Evolutionary conservation across 2,888 invertebrate species (phyloP).

Genomic region (Erynnis tages): DNA sequence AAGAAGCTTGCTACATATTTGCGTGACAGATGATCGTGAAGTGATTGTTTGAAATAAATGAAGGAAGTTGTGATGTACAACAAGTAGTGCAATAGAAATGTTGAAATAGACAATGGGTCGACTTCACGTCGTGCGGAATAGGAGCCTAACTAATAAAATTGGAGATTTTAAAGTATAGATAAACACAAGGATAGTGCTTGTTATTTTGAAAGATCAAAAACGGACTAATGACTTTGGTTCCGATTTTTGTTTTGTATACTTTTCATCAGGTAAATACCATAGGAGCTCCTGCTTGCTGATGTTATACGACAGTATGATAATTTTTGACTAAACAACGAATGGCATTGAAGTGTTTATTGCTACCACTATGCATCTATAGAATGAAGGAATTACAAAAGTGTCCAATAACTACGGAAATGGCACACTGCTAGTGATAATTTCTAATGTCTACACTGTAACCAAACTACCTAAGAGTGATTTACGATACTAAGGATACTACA

Average conservation of each 20-base stretch:
- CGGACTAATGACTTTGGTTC: conserved; percentile 29
- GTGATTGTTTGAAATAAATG: conserved; percentile 35
- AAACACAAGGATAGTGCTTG: not conserved
- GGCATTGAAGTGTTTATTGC: conserved; percentile 16
- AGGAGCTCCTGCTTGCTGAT: conserved; percentile 32
- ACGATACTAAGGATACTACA: conserved; percentile 60
- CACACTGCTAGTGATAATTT: conserved; percentile 46
- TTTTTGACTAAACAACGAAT: conserved; percentile 25
- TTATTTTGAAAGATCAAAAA: conserved; percentile 1
- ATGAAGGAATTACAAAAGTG: conserved; percentile 16
- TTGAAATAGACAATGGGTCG: conserved; percentile 72
- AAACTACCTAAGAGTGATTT: conserved; percentile 58
- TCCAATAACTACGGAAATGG: conserved; percentile 31
- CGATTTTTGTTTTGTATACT: not conserved
- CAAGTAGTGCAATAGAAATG: conserved; percentile 42
- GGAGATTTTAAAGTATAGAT: not conserved
- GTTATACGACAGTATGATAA: conserved; percentile 22
- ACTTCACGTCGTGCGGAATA: conserved; percentile 67
- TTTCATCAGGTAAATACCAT: not conserved
- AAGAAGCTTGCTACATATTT: conserved; percentile 22
- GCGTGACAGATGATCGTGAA: conserved; percentile 10
- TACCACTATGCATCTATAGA: conserved; percentile 11
- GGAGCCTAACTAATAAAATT: conserved; percentile 36
- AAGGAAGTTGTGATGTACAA: conserved; percentile 40
- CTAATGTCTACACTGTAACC: conserved; percentile 54